A percentile compares a stretch with the other conserved stretches of the same genome.
These are phyloP conservation scores for Hippocampus abdominalis DNA, from an alignment of 2,113 vertebrate genomes.

Conservation along the genomic window DNA sequence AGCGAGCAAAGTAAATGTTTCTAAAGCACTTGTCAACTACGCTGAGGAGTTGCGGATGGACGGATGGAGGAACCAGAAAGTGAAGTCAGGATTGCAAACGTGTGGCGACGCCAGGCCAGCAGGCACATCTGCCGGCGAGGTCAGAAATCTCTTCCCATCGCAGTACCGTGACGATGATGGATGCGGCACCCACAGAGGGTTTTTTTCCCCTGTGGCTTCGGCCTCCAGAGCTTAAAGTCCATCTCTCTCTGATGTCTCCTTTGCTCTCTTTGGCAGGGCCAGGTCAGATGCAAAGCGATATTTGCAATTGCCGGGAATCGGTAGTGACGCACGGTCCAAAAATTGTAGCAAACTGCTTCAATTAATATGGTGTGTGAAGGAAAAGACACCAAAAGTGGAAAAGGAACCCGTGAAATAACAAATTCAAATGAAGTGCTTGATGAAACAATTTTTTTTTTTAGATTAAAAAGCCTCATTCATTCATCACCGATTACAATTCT, in stretches of 20 bases:
- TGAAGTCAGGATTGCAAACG: slow-evolving; percentile 12
- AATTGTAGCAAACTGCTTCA: background rate
- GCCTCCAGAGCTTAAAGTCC: slow-evolving; percentile 39
- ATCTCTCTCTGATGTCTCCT: slow-evolving; percentile 35
- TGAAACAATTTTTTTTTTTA: no score
- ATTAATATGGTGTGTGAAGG: background rate
- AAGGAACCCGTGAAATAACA: background rate
- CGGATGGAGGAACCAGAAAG: background rate
- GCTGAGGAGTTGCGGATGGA: background rate
- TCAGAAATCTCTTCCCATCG: slow-evolving; percentile 65
- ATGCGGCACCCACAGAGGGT: slow-evolving; percentile 56
- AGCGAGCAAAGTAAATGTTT: background rate
- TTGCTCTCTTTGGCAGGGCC: slow-evolving; percentile 24
- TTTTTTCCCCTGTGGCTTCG: slow-evolving; percentile 59
- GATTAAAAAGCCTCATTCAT: no score
- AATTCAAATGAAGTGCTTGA: no score
- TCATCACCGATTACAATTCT: no score
- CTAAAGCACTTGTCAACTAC: background rate
- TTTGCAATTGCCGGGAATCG: slow-evolving; percentile 37
- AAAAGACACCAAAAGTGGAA: background rate
- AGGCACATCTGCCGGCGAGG: slow-evolving; percentile 66
- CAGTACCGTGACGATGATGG: slow-evolving; percentile 67
- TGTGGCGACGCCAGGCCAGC: slow-evolving; percentile 47
- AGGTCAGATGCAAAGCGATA: slow-evolving; percentile 33
- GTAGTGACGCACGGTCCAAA: slow-evolving; percentile 5